Conservation (phyloP, 2,888 invertebrate species). For the Tenthredo livida region DNA sequence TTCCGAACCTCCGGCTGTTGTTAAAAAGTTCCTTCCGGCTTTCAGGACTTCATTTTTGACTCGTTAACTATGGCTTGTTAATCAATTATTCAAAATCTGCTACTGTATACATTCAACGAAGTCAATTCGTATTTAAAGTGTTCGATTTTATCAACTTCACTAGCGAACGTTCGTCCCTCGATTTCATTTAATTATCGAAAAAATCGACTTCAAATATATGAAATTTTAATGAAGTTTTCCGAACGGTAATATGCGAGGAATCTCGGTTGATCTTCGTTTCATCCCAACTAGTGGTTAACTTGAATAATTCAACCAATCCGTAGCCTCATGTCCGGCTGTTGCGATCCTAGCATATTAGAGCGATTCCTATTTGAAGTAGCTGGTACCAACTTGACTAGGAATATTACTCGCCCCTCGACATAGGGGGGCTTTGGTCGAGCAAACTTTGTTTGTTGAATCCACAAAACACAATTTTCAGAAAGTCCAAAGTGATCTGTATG, state of each 20-base stretch:
- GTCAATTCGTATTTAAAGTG: not conserved
- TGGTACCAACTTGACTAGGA: constrained; percentile 12
- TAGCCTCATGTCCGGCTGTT: constrained; percentile 74
- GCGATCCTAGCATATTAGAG: constrained; percentile 72
- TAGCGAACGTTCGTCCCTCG: not conserved
- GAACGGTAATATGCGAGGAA: not conserved
- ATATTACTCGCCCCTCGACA: not conserved
- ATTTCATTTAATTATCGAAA: not conserved
- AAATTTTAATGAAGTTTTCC: constrained; percentile 18
- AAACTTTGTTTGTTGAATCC: not conserved
- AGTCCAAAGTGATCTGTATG: not conserved
- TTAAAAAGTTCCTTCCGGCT: constrained; percentile 67
- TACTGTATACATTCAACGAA: not conserved
- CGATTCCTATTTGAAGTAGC: constrained; percentile 50
- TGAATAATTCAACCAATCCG: constrained; percentile 73
- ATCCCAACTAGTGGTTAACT: constrained; percentile 62
- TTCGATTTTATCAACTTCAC: not conserved
- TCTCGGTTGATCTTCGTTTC: constrained; percentile 60
- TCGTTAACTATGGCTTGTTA: constrained; percentile 39
- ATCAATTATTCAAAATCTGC: constrained; percentile 38
- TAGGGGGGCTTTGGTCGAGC: not conserved
- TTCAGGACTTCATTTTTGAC: constrained; percentile 58
- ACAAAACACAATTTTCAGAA: not conserved
- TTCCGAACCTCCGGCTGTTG: constrained; percentile 66
- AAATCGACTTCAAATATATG: not conserved